A percentile compares a stretch with the other conserved stretches of the same genome.
phyloP scores from a whole-genome alignment of 2,113 vertebrate genomes.

The Elgaria multicarinata region DNA sequence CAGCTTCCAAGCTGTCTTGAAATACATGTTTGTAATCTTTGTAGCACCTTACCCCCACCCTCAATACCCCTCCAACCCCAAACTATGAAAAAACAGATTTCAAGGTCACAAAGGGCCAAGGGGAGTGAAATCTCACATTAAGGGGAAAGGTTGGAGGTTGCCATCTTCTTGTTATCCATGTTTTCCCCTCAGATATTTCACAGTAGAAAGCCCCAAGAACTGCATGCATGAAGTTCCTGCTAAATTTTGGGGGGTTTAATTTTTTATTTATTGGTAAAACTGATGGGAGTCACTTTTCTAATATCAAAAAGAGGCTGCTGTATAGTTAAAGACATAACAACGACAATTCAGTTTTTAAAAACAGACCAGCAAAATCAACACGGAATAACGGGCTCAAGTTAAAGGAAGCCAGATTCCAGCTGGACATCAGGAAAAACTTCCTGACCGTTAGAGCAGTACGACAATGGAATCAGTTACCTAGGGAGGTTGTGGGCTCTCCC shows the following conservation, averaged over 20 bases:
- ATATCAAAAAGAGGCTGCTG: neutral
- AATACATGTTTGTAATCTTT: conserved; percentile 2
- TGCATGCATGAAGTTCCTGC: neutral
- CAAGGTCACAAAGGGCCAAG: neutral
- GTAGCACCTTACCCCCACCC: neutral
- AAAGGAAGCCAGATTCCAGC: too few relatives aligned
- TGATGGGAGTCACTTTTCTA: neutral
- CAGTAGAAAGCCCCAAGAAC: neutral
- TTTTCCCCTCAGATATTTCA: neutral
- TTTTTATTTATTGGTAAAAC: neutral
- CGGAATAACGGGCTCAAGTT: too few relatives aligned
- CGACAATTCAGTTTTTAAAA: neutral
- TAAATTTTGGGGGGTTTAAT: neutral
- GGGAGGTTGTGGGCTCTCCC: too few relatives aligned
- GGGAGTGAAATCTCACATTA: neutral
- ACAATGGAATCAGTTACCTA: too few relatives aligned
- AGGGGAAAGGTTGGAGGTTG: neutral
- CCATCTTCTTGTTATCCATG: neutral
- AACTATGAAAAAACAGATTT: neutral
- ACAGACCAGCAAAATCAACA: neutral
- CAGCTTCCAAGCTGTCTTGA: neutral
- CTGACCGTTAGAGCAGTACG: too few relatives aligned
- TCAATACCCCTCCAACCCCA: too few relatives aligned
- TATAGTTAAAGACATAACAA: neutral
- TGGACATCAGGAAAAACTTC: too few relatives aligned